Evolutionary conservation across 2,797 vertebrate species (phyloP).

Genomic region (Enteromius viviparus): DNA sequence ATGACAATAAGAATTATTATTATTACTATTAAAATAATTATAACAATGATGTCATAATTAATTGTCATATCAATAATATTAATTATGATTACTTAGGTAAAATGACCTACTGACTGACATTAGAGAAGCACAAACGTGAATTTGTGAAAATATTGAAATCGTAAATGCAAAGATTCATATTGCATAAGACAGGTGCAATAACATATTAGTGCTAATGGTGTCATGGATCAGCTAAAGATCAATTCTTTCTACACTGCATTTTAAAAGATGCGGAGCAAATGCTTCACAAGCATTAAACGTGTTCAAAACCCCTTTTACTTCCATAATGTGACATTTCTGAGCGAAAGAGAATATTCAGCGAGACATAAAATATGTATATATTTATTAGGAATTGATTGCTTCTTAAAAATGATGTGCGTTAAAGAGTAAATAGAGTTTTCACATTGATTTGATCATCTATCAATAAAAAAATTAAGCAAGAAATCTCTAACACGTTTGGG

Average conservation of each 20-base stretch:
- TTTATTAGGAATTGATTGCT: not conserved
- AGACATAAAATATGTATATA: not conserved
- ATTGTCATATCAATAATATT: not conserved
- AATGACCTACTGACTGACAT: not conserved
- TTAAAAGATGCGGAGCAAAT: not conserved
- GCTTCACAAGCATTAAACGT: not conserved
- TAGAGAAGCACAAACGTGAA: not conserved
- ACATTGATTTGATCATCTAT: not conserved
- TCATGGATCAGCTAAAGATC: not conserved
- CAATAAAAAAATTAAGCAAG: slow-evolving; percentile 19
- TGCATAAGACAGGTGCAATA: not conserved
- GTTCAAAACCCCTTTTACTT: not conserved
- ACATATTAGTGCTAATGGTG: slow-evolving; percentile 3
- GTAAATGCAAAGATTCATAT: not conserved
- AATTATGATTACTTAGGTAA: not conserved
- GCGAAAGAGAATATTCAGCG: no score
- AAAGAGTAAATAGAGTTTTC: not conserved
- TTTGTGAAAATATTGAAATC: not conserved
- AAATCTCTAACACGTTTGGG: slow-evolving; percentile 21
- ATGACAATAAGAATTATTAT: not conserved
- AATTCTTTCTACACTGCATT: not conserved
- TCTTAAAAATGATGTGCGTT: not conserved
- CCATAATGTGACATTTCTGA: not conserved
- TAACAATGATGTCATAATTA: not conserved
- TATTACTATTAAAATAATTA: not conserved